A percentile compares a stretch with the other conserved stretches of the same genome.
Evolutionary conservation across 2,113 vertebrate genomes (phyloP).

Genomic region (Typhlomys cinereus): DNA sequence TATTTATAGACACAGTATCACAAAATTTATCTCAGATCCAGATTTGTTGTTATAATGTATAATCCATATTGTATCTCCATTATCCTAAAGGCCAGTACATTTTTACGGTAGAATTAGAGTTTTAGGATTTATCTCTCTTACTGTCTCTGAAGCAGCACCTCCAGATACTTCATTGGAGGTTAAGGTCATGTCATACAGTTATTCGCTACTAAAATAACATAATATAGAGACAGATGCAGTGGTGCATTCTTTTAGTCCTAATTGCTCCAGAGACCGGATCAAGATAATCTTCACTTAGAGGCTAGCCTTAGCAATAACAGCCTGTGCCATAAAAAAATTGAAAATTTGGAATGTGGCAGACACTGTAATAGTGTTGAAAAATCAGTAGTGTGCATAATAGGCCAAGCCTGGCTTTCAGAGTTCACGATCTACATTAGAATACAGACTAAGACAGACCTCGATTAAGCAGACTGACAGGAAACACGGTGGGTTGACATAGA

Average conservation of each 20-base stretch:
- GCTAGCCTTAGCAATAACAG: not conserved
- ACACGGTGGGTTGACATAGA: too few relatives aligned
- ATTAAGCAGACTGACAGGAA: not conserved
- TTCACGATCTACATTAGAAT: not conserved
- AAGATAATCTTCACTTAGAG: not conserved
- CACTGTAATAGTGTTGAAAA: not conserved
- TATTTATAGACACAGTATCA: not conserved
- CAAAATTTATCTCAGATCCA: not conserved
- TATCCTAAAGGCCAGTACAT: not conserved
- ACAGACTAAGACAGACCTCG: not conserved
- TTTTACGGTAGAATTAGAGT: too few relatives aligned
- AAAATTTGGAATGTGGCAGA: not conserved
- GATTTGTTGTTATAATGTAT: not conserved
- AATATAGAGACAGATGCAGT: not conserved
- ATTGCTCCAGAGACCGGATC: too few relatives aligned
- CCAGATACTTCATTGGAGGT: not conserved
- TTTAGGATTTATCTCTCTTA: not conserved
- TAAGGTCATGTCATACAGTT: not conserved
- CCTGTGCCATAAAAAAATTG: not conserved
- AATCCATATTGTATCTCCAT: not conserved
- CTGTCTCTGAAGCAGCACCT: not conserved
- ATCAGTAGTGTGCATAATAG: not conserved
- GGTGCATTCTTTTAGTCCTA: not conserved
- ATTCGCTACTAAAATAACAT: not conserved
- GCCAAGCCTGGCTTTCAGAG: not conserved